These are phyloP conservation scores for Ochotona curzoniae DNA, from an alignment of 2,113 vertebrate species.

Conservation along the genomic window DNA sequence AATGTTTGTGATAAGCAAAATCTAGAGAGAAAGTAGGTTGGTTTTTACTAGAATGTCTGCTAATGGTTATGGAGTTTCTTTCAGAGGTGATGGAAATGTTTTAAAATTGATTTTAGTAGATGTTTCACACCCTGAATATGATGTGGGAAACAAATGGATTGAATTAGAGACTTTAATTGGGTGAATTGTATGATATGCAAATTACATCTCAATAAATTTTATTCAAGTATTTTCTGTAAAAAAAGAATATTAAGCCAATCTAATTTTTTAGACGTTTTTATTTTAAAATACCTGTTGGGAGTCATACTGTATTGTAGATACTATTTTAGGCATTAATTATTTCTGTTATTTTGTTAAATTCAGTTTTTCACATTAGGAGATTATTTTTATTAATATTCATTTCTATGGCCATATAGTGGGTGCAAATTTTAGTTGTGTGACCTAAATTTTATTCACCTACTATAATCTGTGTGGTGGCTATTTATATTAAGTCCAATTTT, in stretches of 20 bases:
- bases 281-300: neutral
- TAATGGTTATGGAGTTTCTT: neutral
- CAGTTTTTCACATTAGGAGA: neutral
- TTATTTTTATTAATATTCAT: neutral
- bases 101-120: neutral
- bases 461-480: neutral
- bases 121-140: neutral
- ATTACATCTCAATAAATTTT: constrained; percentile 25
- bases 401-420: neutral
- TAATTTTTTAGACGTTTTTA: neutral
- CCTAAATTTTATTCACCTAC: neutral
- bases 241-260: constrained; percentile 16
- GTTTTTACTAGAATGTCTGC: neutral
- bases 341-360: constrained; percentile 28
- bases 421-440: neutral
- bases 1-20: constrained; percentile 9
- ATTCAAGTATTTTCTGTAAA: neutral
- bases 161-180: neutral
- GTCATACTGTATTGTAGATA: neutral
- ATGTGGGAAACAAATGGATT: neutral
- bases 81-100: neutral
- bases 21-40: neutral
- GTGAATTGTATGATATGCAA: neutral
- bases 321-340: constrained; percentile 10
- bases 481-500: neutral